These are phyloP conservation scores for Urocolius indicus DNA, from an alignment of 2,113 vertebrate genomes.

Conservation along the genomic window DNA sequence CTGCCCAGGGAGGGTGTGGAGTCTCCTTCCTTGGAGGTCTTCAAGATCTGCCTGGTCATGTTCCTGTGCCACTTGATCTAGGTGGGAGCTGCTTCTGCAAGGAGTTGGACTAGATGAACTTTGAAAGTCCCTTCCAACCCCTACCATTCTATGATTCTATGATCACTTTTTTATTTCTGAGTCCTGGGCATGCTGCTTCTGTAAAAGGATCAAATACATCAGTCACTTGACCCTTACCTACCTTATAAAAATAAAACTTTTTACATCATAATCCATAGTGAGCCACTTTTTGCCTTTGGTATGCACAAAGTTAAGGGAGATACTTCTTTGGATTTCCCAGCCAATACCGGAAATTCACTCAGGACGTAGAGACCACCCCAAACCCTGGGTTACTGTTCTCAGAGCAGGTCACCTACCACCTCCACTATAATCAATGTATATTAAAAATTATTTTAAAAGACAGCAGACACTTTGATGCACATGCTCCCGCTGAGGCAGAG, in stretches of 20 bases:
- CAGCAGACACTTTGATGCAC: neutral
- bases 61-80: no score
- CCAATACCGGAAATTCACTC: neutral
- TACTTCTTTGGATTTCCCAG: neutral
- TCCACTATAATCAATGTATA: neutral
- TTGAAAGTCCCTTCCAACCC: no score
- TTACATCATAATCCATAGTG: neutral
- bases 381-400: no score
- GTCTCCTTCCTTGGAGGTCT: no score
- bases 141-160: no score
- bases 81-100: no score
- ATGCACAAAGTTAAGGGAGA: neutral
- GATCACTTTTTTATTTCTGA: neutral
- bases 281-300: neutral
- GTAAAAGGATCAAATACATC: neutral
- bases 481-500: neutral
- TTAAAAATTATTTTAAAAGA: neutral
- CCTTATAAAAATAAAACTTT: neutral
- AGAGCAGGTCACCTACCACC: neutral
- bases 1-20: no score
- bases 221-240: neutral
- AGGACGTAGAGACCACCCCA: neutral
- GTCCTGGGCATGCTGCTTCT: neutral
- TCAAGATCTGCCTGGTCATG: no score
- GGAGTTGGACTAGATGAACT: no score